phyloP scores from a whole-genome alignment of 1,140 invertebrate species.

The Drosophila triauraria region DNA sequence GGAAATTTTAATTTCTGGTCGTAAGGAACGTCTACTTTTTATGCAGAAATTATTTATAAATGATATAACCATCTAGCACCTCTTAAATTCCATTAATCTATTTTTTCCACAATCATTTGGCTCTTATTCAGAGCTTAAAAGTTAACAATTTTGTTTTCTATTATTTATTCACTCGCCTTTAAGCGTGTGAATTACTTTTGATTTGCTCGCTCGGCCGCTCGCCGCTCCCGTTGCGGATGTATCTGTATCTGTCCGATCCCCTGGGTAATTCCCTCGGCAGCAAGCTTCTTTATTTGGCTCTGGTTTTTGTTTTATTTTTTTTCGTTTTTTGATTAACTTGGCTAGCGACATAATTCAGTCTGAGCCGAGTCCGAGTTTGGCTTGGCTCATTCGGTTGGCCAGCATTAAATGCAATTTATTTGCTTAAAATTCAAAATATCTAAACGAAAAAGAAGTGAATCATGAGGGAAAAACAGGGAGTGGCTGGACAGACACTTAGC shows the following conservation, averaged over 20 bases:
- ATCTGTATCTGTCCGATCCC: slow-evolving; percentile 35
- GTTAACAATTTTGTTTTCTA: slow-evolving; percentile 20
- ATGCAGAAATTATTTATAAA: background rate
- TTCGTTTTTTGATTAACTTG: slow-evolving; percentile 60
- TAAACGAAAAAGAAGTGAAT: slow-evolving; percentile 25
- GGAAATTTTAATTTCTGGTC: background rate
- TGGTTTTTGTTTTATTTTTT: slow-evolving; percentile 18
- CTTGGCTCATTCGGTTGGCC: slow-evolving; percentile 57
- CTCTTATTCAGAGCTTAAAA: slow-evolving; percentile 3
- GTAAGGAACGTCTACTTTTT: background rate
- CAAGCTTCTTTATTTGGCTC: slow-evolving; percentile 75
- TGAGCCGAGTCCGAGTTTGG: slow-evolving; percentile 24
- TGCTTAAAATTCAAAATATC: slow-evolving; percentile 36
- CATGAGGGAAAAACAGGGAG: slow-evolving; percentile 29
- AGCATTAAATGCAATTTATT: slow-evolving; percentile 70
- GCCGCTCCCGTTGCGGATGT: slow-evolving; percentile 63
- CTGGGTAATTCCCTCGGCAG: slow-evolving; percentile 63
- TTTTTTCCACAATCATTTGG: background rate
- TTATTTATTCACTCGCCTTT: slow-evolving; percentile 34
- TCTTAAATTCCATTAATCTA: background rate
- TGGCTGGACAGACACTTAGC: slow-evolving; percentile 36
- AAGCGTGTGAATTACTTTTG: slow-evolving; percentile 79
- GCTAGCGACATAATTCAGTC: slow-evolving; percentile 73
- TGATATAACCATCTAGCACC: background rate
- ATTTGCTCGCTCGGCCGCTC: slow-evolving; percentile 49